Conservation (phyloP, 2,888 invertebrate genomes). For the Rhimphoctona megacephalus region DNA sequence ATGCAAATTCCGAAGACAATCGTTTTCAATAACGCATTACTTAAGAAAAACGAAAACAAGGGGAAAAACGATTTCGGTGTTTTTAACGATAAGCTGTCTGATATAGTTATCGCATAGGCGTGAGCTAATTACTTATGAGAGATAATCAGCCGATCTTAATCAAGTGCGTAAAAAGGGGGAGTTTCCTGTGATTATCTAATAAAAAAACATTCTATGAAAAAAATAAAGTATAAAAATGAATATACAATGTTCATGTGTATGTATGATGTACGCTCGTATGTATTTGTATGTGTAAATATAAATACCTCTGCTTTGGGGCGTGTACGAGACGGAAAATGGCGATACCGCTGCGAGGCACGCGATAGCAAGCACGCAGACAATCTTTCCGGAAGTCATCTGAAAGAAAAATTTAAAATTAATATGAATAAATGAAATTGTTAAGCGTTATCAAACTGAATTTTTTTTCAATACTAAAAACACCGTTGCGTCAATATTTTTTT, state of each 20-base stretch:
- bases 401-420: conserved; percentile 70
- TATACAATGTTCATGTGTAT: background rate
- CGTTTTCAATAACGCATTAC: background rate
- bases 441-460: background rate
- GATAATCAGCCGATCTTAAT: background rate
- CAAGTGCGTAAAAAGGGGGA: conserved; percentile 2
- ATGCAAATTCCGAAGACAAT: background rate
- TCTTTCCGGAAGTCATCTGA: conserved; percentile 81
- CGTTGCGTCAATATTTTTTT: background rate
- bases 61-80: background rate
- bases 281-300: conserved; percentile 5
- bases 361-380: conserved; percentile 76
- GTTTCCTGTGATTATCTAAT: conserved; percentile 1
- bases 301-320: conserved; percentile 74
- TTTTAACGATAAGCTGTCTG: background rate
- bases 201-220: background rate
- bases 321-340: conserved; percentile 78
- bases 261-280: background rate
- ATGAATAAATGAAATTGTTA: background rate
- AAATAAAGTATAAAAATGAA: background rate
- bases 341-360: conserved; percentile 77
- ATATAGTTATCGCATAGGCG: background rate
- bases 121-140: background rate
- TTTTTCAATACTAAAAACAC: background rate
- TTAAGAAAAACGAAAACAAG: background rate